These are phyloP conservation scores for Callorhinus ursinus DNA, from an alignment of 2,113 vertebrate species.

Conservation along the genomic window DNA sequence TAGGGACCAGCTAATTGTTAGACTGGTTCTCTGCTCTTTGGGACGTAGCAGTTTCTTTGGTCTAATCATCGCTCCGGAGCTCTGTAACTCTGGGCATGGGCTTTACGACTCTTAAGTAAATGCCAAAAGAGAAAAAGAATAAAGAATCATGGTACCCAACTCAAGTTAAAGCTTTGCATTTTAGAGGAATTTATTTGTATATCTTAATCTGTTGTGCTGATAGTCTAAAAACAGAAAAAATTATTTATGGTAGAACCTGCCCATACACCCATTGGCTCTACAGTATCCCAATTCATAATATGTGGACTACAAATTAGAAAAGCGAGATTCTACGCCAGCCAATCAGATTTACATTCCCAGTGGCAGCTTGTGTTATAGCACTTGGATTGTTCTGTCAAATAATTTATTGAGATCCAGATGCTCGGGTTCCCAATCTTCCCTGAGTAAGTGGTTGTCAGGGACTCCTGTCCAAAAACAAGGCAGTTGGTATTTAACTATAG, in stretches of 20 bases:
- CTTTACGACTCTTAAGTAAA: background rate
- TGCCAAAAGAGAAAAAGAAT: background rate
- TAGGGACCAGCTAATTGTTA: background rate
- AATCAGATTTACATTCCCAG: background rate
- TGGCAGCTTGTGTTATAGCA: background rate
- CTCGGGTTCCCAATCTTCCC: background rate
- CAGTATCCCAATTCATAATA: background rate
- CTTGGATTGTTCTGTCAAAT: constrained; percentile 1
- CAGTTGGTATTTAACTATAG: background rate
- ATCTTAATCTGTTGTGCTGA: background rate
- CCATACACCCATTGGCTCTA: background rate
- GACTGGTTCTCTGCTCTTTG: background rate
- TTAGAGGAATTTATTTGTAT: background rate
- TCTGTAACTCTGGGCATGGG: background rate
- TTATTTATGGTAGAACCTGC: background rate
- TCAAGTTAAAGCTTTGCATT: background rate
- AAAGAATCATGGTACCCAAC: background rate
- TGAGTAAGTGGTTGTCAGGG: constrained; percentile 35
- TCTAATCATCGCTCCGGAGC: background rate
- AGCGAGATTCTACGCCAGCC: background rate
- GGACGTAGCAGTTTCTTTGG: background rate
- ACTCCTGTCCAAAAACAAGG: constrained; percentile 38
- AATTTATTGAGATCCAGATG: constrained; percentile 64
- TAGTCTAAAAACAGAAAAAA: constrained; percentile 13
- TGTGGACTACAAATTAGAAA: background rate